A percentile compares a stretch with the other conserved stretches of the same genome.
phyloP scores from a whole-genome alignment of 1,140 invertebrate species.

The Drosophila melanica region DNA sequence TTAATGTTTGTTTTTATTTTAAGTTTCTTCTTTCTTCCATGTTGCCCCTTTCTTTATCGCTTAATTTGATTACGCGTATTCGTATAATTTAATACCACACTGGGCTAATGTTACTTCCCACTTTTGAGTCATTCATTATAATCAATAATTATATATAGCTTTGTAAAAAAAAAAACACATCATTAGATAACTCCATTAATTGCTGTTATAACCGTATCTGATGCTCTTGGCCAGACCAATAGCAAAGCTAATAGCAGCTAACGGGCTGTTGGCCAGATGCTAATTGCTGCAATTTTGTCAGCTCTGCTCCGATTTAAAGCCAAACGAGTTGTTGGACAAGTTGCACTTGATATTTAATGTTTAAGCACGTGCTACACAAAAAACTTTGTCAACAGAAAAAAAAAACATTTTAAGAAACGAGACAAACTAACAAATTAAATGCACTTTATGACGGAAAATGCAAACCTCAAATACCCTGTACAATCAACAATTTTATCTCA shows the following conservation, averaged over 20 bases:
- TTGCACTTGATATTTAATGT: constrained; percentile 37
- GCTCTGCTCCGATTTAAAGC: constrained; percentile 14
- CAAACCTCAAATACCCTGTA: constrained; percentile 4
- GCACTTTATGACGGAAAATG: neutral
- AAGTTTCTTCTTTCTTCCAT: too few relatives aligned
- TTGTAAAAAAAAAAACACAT: neutral
- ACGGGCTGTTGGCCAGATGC: constrained; percentile 30
- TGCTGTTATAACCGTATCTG: constrained; percentile 55
- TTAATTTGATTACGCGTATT: too few relatives aligned
- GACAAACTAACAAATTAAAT: constrained; percentile 10
- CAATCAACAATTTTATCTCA: too few relatives aligned
- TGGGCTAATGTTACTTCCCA: neutral
- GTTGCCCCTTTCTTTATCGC: too few relatives aligned
- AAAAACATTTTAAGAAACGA: neutral
- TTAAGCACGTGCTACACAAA: constrained; percentile 40
- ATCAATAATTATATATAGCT: constrained; percentile 7
- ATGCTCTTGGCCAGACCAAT: constrained; percentile 16
- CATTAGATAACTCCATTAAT: constrained; percentile 27
- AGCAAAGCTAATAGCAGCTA: constrained; percentile 20
- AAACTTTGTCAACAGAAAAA: constrained; percentile 63
- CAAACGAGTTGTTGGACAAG: constrained; percentile 27
- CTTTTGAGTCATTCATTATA: neutral
- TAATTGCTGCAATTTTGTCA: constrained; percentile 67
- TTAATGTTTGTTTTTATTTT: too few relatives aligned
- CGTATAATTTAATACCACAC: neutral